Percentiles rank a stretch among this genome's conserved stretches.
phyloP scores from a whole-genome alignment of 2,113 vertebrate genomes.

The Hemiscyllium ocellatum region DNA sequence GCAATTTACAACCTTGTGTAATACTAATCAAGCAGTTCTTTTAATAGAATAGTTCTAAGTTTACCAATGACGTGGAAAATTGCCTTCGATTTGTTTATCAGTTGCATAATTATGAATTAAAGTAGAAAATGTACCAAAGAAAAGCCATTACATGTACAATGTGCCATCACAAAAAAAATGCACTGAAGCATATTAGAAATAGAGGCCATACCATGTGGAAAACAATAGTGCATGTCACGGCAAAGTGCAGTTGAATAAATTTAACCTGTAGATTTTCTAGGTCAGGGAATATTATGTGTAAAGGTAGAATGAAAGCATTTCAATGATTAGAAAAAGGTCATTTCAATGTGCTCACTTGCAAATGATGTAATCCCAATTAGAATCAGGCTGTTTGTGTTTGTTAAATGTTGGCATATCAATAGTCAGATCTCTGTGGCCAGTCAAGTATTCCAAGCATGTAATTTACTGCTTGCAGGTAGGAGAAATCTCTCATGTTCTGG shows the following conservation, averaged over 20 bases:
- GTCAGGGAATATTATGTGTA: neutral
- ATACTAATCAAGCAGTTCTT: neutral
- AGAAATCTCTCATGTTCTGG: neutral
- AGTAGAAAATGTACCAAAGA: neutral
- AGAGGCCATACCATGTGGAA: too few species aligned
- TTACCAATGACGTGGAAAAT: neutral
- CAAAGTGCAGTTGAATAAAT: neutral
- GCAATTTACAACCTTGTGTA: neutral
- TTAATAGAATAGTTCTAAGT: neutral
- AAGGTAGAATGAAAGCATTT: slow-evolving; percentile 4
- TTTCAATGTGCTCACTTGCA: neutral
- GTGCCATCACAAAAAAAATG: neutral
- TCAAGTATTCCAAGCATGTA: slow-evolving; percentile 20
- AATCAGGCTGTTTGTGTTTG: neutral
- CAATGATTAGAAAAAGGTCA: neutral
- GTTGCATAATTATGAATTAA: neutral
- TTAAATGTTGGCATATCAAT: neutral
- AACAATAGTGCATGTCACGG: neutral
- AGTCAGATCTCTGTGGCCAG: neutral
- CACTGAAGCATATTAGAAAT: neutral
- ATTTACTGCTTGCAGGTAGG: neutral
- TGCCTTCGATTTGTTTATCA: neutral
- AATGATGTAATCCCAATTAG: neutral
- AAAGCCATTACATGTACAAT: neutral
- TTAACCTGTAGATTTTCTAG: neutral